These are phyloP conservation scores for Herpailurus yagouaroundi DNA, from an alignment of 2,113 vertebrate genomes.

Conservation along the genomic window DNA sequence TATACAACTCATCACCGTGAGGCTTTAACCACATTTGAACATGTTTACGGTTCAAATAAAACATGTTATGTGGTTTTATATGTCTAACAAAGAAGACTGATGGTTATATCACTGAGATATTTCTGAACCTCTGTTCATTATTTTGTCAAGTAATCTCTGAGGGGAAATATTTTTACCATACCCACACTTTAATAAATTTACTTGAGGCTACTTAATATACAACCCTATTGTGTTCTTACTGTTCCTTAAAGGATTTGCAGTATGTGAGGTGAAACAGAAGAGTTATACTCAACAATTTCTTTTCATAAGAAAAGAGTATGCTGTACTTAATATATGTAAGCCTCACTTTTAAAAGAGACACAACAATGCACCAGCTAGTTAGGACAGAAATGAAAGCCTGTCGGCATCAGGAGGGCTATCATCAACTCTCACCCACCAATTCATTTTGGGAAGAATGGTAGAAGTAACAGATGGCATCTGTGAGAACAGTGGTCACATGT, in stretches of 20 bases:
- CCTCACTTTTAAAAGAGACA: background rate
- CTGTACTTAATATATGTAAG: background rate
- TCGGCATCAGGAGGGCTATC: background rate
- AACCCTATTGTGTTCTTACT: background rate
- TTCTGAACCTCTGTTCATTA: constrained; percentile 14
- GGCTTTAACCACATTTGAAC: constrained; percentile 28
- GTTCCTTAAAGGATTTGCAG: background rate
- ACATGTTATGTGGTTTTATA: background rate
- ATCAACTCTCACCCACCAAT: background rate
- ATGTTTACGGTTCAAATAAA: constrained; percentile 44
- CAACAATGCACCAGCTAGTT: background rate
- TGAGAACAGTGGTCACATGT: background rate
- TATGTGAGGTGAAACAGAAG: background rate
- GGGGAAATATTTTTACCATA: background rate
- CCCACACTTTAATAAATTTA: background rate
- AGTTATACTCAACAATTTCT: background rate
- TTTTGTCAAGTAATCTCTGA: constrained; percentile 46
- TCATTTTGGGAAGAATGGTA: background rate
- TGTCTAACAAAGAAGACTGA: constrained; percentile 29
- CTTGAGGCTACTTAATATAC: background rate
- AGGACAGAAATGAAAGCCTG: background rate
- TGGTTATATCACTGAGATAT: constrained; percentile 33
- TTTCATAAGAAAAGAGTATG: background rate
- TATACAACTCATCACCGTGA: background rate
- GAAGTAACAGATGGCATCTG: no score